phyloP scores from a whole-genome alignment of 2,888 invertebrate species.

The Napeogenes inachia region DNA sequence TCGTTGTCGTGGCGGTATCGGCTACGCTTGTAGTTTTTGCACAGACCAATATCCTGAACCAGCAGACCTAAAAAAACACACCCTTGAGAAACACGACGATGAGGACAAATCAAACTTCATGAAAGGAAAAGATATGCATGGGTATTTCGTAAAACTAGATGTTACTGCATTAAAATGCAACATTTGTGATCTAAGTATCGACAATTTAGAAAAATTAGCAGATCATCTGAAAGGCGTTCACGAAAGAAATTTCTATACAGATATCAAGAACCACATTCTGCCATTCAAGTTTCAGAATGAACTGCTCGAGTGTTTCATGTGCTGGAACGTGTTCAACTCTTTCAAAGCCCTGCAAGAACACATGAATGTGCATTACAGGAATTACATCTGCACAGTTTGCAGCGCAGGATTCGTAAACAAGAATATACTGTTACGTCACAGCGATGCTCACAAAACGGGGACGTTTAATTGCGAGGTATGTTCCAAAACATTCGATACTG shows the following conservation, averaged over 20 bases:
- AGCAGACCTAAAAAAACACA: conserved; percentile 49
- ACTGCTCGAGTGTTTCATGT: conserved; percentile 37
- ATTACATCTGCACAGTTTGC: conserved; percentile 40
- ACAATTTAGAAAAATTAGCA: conserved; percentile 29
- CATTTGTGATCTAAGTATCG: conserved; percentile 29
- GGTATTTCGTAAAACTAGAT: conserved; percentile 40
- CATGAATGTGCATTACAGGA: conserved; percentile 42
- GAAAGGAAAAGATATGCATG: conserved; percentile 41
- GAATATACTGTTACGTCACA: conserved; percentile 40
- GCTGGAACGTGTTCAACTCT: conserved; percentile 35
- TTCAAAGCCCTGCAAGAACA: conserved; percentile 42
- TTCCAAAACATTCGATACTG: conserved; percentile 66
- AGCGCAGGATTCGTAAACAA: conserved; percentile 39
- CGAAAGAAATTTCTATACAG: conserved; percentile 30
- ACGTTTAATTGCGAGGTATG: conserved; percentile 55
- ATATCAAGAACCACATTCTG: conserved; percentile 37
- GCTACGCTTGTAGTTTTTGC: conserved; percentile 56
- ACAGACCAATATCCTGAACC: conserved; percentile 44
- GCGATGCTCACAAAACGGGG: conserved; percentile 53
- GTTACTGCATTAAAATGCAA: conserved; percentile 37
- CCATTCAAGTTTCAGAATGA: conserved; percentile 42
- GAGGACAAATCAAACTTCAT: conserved; percentile 44
- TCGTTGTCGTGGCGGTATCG: conserved; percentile 45
- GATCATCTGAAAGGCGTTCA: conserved; percentile 35
- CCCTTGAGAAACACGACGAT: conserved; percentile 40